Base-by-base conservation (phyloP, 2,113 vertebrate species). In the Gobius niger region DNA sequence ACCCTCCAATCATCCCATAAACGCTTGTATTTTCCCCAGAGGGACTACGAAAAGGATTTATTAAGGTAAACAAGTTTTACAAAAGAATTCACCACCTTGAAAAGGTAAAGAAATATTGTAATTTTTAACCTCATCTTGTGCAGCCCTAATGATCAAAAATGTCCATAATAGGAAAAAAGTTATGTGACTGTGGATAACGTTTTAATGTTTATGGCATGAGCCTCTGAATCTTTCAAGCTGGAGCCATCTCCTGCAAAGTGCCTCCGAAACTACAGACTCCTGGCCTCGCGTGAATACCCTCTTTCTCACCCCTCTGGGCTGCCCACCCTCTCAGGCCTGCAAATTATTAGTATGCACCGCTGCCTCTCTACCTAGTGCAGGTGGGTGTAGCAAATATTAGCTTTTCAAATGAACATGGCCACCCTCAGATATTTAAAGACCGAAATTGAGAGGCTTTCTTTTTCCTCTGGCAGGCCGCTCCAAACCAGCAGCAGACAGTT, bases 361-460 rank as follows among this genome's bases (percentile, higher is more conserved):
- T 83, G 73, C 84, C 60, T 68, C 66, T 82, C 73, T 61, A 75
- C 78, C 76, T 72, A 10, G n/a, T 75, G 82, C 85, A 90, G 89
- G 88, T 89, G 88, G 75, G 65, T 76, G 89, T 81, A 68, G 90
- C 88, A 90, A 92, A 92, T 91, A 91, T 92, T 91, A 88, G 89
- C 88, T 89, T 88, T 91, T 89, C 87, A 88, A 86, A 88, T 89
- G 77, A 90, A 90, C 74, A 78, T 68, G 88, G 83, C 84, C 89
- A 84, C 84, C 84, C 81, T 89, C 67, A 62, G 80, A 83, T 87
- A 88, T 89, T 90, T 85, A 88, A 90, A 91, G 85, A 75, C 83
- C 52, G 16, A 86, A 90, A 87, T 88, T 81, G 78, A 90, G 89
- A 90, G 73, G 77, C 69, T 87, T 85, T 89, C 68, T 73, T 78